Evolutionary conservation across 64 coral and sea anemone genomes (phyloP), one percentile per base, ranked within the genome.

Genomic region (Astreopora myriophthalma): DNA sequence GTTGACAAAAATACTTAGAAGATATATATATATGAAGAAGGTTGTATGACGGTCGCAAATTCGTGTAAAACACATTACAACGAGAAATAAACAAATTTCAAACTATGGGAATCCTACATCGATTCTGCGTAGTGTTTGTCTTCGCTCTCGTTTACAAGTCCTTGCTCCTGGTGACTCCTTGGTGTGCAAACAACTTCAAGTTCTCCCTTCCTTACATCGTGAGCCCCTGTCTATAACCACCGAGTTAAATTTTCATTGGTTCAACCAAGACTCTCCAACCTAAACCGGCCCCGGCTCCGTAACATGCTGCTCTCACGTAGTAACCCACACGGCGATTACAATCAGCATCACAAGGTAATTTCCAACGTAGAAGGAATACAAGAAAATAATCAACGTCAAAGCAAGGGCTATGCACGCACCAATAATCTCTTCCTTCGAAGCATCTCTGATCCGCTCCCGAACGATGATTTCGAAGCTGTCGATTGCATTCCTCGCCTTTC

Each of bases 291-390:
- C 63, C 9, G 9, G 29, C 1, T 71, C 6, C 28, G 30, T 31
- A 28, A 71, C 30, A 22, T 37, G 14, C 13, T 73, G 8, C 20
- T 61, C 30, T 79, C 26, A 80, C n/a, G 88, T 80, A 5, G 88
- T 77, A 12, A 90, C 66, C 89, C 89, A 92, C 9, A 92, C 79
- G 7, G 89, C 89, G 27, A 92, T 75, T 24, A 85, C 71, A 37
- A 92, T 92, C 48, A 92, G 26, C 1, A 37, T 79, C 8, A 92
- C 69, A 29, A 92, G 76, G 30, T 92, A 92, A 67, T 92, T 92
- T 27, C 89, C 89, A 85, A 74, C 70, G 28, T 74, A 92, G 11
- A 92, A 44, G 6, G 89, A 80, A 55, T 80, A 73, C 6, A 85
- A 11, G 34, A 92, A 92, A 14, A 92, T 92, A 3, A 85, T 34